phyloP scores from a whole-genome alignment of 1,140 invertebrate genomes.

The Danaus melanippus region DNA sequence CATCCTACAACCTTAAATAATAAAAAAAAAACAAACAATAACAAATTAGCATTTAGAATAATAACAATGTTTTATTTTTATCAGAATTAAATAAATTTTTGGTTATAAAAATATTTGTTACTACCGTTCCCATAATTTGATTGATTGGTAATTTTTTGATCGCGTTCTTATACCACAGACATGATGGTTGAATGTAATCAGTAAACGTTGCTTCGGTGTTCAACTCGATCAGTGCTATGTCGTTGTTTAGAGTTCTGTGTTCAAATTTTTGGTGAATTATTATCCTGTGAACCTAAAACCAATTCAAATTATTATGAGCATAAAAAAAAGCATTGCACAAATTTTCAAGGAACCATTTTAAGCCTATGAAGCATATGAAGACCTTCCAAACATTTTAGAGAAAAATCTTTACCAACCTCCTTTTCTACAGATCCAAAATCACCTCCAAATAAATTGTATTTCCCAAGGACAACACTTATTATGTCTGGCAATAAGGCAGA shows the following conservation, averaged over 20 bases:
- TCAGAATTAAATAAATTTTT: no score
- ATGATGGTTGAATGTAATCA: conserved; percentile 57
- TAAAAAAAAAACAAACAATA: not conserved
- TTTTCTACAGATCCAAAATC: conserved; percentile 42
- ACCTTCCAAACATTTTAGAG: no score
- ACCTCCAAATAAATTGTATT: conserved; percentile 47
- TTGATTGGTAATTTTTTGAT: conserved; percentile 24
- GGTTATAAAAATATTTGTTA: conserved; percentile 2
- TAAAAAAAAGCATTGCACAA: not conserved
- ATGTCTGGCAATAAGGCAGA: conserved; percentile 33
- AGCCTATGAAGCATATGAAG: no score
- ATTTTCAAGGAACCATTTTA: not conserved
- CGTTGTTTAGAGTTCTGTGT: conserved; percentile 5
- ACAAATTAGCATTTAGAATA: no score
- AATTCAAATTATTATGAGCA: not conserved
- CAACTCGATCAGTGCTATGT: conserved; percentile 36
- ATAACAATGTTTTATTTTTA: no score
- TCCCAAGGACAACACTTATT: conserved; percentile 43
- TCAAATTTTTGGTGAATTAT: conserved; percentile 12
- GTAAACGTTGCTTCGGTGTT: conserved; percentile 34
- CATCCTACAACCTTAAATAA: conserved; percentile 49
- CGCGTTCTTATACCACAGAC: conserved; percentile 37
- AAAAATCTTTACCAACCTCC: conserved; percentile 26
- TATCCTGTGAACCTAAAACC: conserved; percentile 11
- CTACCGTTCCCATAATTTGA: conserved; percentile 35